Evolutionary conservation across 2,888 invertebrate genomes (phyloP).

Genomic region (Coelopa pilipes): DNA sequence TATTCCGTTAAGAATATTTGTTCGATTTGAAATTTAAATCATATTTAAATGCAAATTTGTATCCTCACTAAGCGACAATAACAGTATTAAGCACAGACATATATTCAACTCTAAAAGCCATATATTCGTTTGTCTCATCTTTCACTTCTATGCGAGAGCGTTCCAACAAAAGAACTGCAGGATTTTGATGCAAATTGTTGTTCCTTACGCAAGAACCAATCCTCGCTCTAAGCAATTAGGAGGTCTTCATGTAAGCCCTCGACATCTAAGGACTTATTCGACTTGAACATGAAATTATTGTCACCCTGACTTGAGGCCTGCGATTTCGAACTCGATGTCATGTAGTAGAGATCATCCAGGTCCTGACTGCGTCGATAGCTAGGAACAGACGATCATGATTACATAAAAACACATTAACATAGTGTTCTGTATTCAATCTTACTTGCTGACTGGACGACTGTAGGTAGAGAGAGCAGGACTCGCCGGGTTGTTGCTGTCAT

Average conservation of each 20-base stretch:
- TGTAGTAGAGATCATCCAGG: constrained; percentile 69
- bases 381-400: background rate
- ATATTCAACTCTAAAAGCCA: constrained; percentile 36
- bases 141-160: background rate
- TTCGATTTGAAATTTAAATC: background rate
- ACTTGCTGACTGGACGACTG: constrained; percentile 70
- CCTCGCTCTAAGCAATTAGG: constrained; percentile 52
- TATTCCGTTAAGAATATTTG: background rate
- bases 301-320: constrained; percentile 61
- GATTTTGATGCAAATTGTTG: background rate
- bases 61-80: constrained; percentile 2
- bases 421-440: constrained; percentile 37
- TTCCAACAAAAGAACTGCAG: background rate
- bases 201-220: background rate
- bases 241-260: constrained; percentile 56
- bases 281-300: constrained; percentile 56
- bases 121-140: background rate
- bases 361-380: constrained; percentile 69
- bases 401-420: background rate
- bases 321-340: constrained; percentile 65
- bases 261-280: constrained; percentile 59
- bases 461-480: constrained; percentile 63
- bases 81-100: constrained; percentile 11
- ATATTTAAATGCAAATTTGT: constrained; percentile 19
- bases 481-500: constrained; percentile 60